phyloP scores from a whole-genome alignment of 92 coral and sea anemone genomes.

The Zoanthus gigantus region DNA sequence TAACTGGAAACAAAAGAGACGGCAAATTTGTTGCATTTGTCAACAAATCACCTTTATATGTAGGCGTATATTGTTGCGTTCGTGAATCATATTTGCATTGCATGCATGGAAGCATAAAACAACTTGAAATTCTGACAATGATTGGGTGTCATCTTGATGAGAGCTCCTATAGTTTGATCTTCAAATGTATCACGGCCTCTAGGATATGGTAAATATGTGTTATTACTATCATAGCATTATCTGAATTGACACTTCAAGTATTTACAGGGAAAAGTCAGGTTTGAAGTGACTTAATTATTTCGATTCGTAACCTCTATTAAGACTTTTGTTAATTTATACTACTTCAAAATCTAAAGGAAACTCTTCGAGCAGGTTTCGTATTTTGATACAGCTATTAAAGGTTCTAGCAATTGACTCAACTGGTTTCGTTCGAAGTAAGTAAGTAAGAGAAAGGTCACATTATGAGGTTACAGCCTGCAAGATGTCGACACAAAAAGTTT shows the following conservation, averaged over 20 bases:
- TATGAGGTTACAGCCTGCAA: too few species aligned
- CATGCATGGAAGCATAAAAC: constrained; percentile 9
- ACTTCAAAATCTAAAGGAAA: not conserved
- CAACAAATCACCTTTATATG: constrained; percentile 4
- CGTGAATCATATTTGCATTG: constrained; percentile 9
- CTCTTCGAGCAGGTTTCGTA: too few species aligned
- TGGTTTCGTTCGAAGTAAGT: not conserved
- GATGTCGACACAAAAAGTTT: too few species aligned
- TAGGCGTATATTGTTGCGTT: not conserved
- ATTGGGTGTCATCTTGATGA: constrained; percentile 5
- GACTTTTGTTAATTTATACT: not conserved
- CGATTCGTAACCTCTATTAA: not conserved
- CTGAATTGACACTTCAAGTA: not conserved
- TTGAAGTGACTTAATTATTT: too few species aligned
- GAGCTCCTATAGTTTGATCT: not conserved
- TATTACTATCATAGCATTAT: not conserved
- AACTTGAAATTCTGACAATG: not conserved
- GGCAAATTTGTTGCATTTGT: not conserved
- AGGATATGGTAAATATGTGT: not conserved
- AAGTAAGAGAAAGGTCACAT: too few species aligned
- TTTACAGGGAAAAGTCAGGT: not conserved
- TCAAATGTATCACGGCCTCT: not conserved
- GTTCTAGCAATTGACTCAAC: not conserved
- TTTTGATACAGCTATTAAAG: not conserved
- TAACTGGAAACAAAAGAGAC: not conserved